Evolutionary conservation across 2,797 vertebrate genomes (phyloP), one percentile per base, ranked within the genome.

Genomic region (Eulemur albifrons): DNA sequence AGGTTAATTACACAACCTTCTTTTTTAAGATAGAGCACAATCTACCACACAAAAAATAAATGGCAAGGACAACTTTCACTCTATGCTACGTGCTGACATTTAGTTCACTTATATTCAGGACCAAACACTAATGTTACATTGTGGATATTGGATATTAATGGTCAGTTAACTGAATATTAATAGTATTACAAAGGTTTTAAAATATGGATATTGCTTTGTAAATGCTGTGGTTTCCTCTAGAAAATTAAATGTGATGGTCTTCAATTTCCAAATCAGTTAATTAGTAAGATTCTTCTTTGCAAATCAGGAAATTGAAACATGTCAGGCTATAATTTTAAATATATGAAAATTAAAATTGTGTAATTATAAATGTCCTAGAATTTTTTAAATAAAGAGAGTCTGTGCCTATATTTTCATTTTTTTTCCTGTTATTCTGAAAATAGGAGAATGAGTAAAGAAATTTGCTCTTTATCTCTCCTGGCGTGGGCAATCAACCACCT

Each of bases 241-340:
- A 77, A 82, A 91, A n/a, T 38, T 43, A 38, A 72, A 48, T 65
- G 9, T 88, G 25, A 77, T 76, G 21, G 13, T 84, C 30, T 94
- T 95, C 50, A 63, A 6, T 84, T 87, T 95, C 18, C 59, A 88
- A 80, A 82, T 75, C 7, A 63, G 40, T 73, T 72, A 85, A 59
- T 82, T 80, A 83, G 48, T 86, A 81, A 92, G 27, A 63, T 69
- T 95, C n/a, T 93, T 93, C 48, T 92, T 85, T 83, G 50, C 14
- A 87, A 80, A 87, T 73, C 9, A 92, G 27, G 27, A 95, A 81
- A 70, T 86, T 54, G 69, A 81, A 85, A 32, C 77, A 88, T 69
- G 8, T 10, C 14, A 77, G 75, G 65, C 30, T 87, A 43, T 65
- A 73, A 76, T 72, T 95, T 89, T 67, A 65, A 93, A 61, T 67